Conservation (phyloP, 2,113 vertebrate species). For the Hystrix brachyura region DNA sequence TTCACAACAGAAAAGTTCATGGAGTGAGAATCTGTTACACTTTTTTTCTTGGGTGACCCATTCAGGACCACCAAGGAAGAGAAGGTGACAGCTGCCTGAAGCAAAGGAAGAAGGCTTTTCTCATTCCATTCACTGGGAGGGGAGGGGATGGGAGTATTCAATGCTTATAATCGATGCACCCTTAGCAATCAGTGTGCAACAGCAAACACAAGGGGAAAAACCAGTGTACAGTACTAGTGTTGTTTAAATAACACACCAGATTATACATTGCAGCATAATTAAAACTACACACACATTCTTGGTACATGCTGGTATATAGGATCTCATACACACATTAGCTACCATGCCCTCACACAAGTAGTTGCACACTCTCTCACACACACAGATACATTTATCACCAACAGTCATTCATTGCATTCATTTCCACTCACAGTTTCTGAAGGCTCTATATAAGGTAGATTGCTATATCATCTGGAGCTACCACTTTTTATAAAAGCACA, state of each 20-base stretch:
- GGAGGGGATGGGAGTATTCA: slow-evolving; percentile 83
- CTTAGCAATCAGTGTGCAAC: slow-evolving; percentile 91
- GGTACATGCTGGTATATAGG: slow-evolving; percentile 92
- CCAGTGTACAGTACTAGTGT: slow-evolving; percentile 96
- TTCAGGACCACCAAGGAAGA: slow-evolving; percentile 79
- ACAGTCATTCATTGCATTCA: slow-evolving; percentile 82
- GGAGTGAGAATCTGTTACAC: slow-evolving; percentile 82
- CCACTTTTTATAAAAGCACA: slow-evolving; percentile 92
- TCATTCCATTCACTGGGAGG: slow-evolving; percentile 81
- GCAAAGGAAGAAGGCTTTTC: slow-evolving; percentile 86
- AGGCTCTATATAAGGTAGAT: slow-evolving; percentile 94
- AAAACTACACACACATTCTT: slow-evolving; percentile 92
- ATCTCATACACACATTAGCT: slow-evolving; percentile 85
- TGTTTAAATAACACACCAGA: slow-evolving; percentile 96
- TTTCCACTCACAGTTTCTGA: slow-evolving; percentile 93
- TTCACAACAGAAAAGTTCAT: slow-evolving; percentile 75
- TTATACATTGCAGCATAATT: slow-evolving; percentile 94
- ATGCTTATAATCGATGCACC: slow-evolving; percentile 89
- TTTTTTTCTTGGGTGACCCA: slow-evolving; percentile 82
- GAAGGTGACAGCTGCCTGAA: slow-evolving; percentile 85
- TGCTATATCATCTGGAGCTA: slow-evolving; percentile 92
- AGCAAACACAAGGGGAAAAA: slow-evolving; percentile 91
- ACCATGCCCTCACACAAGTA: slow-evolving; percentile 83
- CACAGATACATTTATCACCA: slow-evolving; percentile 84
- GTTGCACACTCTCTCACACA: slow-evolving; percentile 72